phyloP scores from a whole-genome alignment of 2,888 invertebrate species.

The Mythimna impura region DNA sequence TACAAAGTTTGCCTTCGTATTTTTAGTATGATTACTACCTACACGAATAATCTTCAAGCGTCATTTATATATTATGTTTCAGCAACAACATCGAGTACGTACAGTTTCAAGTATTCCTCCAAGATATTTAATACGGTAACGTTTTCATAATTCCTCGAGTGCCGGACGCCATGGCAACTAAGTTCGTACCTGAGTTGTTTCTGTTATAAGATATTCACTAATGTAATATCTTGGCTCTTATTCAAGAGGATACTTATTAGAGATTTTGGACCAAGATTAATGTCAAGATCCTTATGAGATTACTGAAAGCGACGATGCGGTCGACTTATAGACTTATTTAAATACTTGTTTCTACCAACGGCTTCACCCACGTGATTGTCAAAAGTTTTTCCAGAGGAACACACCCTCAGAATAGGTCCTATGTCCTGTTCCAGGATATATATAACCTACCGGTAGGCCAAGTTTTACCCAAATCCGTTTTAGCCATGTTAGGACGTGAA shows the following conservation, averaged over 20 bases:
- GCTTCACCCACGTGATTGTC: no score
- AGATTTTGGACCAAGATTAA: slow-evolving; percentile 10
- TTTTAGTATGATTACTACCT: no score
- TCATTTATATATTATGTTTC: background rate
- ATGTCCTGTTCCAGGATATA: no score
- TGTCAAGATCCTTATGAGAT: slow-evolving; percentile 6
- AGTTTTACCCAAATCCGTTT: no score
- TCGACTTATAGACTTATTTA: no score
- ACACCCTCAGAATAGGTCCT: no score
- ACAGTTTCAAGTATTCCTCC: background rate
- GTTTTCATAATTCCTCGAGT: slow-evolving; percentile 1
- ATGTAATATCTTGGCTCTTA: slow-evolving; percentile 13
- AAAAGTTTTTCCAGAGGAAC: no score
- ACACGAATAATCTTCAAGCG: background rate
- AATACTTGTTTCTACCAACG: no score
- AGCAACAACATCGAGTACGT: background rate
- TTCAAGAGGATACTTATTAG: slow-evolving; percentile 3
- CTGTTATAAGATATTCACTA: slow-evolving; percentile 9
- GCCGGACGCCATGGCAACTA: background rate
- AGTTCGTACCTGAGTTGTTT: slow-evolving; percentile 16
- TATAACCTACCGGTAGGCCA: no score
- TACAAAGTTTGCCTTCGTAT: no score
- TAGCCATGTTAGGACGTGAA: no score
- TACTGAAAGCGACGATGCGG: background rate
- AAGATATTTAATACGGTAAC: slow-evolving; percentile 12